phyloP scores from a whole-genome alignment of 30 jellyfish, hydroid and myxozoan genomes.

The Aurelia aurita region DNA sequence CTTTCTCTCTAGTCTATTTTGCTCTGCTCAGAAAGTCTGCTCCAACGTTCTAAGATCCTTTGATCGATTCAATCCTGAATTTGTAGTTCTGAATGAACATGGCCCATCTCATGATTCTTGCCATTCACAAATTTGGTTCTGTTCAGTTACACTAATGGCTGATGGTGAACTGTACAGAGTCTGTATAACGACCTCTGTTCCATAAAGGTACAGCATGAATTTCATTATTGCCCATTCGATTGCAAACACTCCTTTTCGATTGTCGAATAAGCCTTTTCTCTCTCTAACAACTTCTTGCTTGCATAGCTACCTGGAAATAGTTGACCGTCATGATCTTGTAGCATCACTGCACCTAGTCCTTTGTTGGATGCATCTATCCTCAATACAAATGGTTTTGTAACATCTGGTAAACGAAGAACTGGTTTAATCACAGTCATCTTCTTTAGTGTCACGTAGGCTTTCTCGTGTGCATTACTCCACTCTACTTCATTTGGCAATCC shows the following conservation, averaged over 20 bases:
- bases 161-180: no score
- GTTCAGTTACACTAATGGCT: no score
- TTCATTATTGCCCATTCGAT: slow-evolving; percentile 51
- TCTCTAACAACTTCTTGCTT: no score
- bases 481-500: slow-evolving; percentile 47
- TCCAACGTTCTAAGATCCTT: no score
- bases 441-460: slow-evolving; percentile 33
- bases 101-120: no score
- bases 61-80: no score
- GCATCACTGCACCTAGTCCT: slow-evolving; percentile 55
- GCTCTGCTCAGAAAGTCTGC: no score
- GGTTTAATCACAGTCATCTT: slow-evolving; percentile 32
- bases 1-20: no score
- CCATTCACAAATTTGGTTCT: no score
- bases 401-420: slow-evolving; percentile 48
- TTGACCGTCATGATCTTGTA: slow-evolving; percentile 51
- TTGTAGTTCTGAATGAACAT: no score
- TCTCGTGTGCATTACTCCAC: slow-evolving; percentile 41
- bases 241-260: slow-evolving; percentile 47
- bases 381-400: slow-evolving; percentile 14
- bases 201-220: slow-evolving; percentile 54
- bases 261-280: no score
- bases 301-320: no score
- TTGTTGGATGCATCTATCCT: slow-evolving; percentile 57
- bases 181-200: slow-evolving; percentile 44